phyloP scores from a whole-genome alignment of 37 sponge, comb jelly and placozoan species.

The Crambe crambe region DNA sequence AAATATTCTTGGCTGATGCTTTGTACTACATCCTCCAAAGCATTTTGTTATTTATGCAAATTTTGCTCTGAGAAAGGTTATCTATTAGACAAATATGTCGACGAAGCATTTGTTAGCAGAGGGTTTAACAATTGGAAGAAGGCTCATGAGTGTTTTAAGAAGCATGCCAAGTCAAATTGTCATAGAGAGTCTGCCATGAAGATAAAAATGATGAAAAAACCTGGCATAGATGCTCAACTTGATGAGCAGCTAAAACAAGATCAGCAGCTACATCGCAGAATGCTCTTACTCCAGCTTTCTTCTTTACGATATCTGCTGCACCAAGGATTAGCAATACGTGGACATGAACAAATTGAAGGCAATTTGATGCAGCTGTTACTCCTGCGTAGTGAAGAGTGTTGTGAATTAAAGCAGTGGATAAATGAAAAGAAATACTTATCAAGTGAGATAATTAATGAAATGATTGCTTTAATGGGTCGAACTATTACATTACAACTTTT shows the following conservation, averaged over 20 bases:
- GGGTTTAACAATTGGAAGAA: not conserved
- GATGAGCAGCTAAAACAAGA: not conserved
- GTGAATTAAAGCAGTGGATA: constrained; percentile 41
- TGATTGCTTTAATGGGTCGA: constrained; percentile 45
- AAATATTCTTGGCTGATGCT: not conserved
- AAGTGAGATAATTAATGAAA: constrained; percentile 51
- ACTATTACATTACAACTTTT: constrained; percentile 11
- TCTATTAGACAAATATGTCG: not conserved
- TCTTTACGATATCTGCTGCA: constrained; percentile 39
- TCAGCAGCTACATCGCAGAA: not conserved
- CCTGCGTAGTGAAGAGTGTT: constrained; percentile 25
- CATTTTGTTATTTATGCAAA: not conserved
- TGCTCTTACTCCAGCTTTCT: constrained; percentile 45
- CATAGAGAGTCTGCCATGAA: not conserved
- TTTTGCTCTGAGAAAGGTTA: not conserved
- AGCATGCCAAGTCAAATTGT: not conserved
- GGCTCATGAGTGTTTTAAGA: not conserved
- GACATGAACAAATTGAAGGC: constrained; percentile 56
- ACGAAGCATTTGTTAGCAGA: not conserved
- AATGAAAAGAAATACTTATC: constrained; percentile 39
- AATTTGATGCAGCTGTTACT: constrained; percentile 51
- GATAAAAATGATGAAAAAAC: not conserved
- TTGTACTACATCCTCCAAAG: not conserved
- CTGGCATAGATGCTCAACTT: not conserved
- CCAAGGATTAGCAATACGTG: constrained; percentile 63